These are phyloP conservation scores for Neopipo cinnamomea DNA, from an alignment of 2,113 vertebrate species.

Conservation along the genomic window DNA sequence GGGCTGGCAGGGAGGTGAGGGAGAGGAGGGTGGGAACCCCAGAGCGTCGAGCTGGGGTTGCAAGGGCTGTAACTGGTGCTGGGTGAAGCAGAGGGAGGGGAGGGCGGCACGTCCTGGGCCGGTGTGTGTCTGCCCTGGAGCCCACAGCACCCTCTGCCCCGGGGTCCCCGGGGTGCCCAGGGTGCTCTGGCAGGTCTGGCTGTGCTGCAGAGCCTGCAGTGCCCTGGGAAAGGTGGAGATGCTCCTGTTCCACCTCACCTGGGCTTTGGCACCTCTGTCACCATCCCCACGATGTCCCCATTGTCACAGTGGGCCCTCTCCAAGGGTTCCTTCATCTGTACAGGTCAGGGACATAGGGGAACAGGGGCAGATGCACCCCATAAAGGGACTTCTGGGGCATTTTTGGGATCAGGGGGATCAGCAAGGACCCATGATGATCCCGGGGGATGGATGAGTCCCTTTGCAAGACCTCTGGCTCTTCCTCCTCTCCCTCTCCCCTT, in stretches of 20 bases:
- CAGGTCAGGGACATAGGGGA: accelerated
- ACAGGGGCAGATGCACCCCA: accelerated
- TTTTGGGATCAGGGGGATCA: background rate
- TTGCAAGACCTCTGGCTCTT: background rate
- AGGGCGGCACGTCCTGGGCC: background rate
- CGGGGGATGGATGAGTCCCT: background rate
- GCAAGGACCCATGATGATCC: background rate
- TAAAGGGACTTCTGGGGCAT: accelerated
- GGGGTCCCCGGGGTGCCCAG: accelerated
- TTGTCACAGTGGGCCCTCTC: background rate
- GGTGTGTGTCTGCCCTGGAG: background rate
- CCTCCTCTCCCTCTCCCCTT: background rate
- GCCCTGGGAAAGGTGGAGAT: background rate
- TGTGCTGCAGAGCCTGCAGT: accelerated
- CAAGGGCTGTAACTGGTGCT: accelerated
- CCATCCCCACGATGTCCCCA: accelerated
- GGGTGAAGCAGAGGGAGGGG: background rate
- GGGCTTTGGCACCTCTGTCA: background rate
- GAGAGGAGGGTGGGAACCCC: background rate
- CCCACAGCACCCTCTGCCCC: background rate
- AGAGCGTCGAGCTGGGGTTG: background rate
- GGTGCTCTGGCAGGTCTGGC: background rate
- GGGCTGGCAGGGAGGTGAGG: background rate
- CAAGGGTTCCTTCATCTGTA: background rate
- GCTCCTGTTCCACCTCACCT: background rate